phyloP scores from a whole-genome alignment of 2,888 invertebrate genomes.

The Pyralis farinalis region DNA sequence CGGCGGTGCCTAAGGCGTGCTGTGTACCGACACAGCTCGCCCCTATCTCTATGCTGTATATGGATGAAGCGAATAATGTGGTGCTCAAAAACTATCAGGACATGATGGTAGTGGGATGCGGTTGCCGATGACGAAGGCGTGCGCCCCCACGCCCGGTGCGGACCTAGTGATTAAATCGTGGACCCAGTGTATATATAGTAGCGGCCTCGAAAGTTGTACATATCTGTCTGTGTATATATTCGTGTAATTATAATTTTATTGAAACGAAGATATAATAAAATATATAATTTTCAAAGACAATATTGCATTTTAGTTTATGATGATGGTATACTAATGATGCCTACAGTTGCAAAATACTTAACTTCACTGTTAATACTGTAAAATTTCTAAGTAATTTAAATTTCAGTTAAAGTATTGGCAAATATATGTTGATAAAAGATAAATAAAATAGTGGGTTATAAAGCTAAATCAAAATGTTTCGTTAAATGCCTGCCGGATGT shows the following conservation, averaged over 20 bases:
- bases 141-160: constrained; percentile 51
- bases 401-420: too few relatives aligned
- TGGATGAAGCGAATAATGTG: constrained; percentile 96
- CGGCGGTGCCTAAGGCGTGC: constrained; percentile 95
- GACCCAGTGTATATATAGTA: constrained; percentile 79
- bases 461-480: not conserved
- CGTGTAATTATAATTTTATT: constrained; percentile 79
- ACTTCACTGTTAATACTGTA: too few relatives aligned
- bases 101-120: constrained; percentile 99
- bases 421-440: too few relatives aligned
- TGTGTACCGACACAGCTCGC: constrained; percentile 98
- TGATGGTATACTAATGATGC: too few relatives aligned
- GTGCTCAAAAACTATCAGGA: constrained; percentile 99
- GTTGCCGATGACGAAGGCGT: constrained; percentile 91
- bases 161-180: constrained; percentile 71
- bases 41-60: constrained; percentile 97
- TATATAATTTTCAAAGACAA: constrained; percentile 51
- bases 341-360: too few relatives aligned
- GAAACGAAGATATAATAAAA: constrained; percentile 75
- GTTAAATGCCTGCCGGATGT: constrained; percentile 1
- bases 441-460: too few relatives aligned
- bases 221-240: constrained; percentile 74
- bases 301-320: constrained; percentile 8
- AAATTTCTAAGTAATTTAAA: too few relatives aligned
- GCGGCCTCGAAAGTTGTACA: constrained; percentile 74